Base-by-base conservation (phyloP, 2,113 vertebrate genomes). In the Xenus cinereus region DNA sequence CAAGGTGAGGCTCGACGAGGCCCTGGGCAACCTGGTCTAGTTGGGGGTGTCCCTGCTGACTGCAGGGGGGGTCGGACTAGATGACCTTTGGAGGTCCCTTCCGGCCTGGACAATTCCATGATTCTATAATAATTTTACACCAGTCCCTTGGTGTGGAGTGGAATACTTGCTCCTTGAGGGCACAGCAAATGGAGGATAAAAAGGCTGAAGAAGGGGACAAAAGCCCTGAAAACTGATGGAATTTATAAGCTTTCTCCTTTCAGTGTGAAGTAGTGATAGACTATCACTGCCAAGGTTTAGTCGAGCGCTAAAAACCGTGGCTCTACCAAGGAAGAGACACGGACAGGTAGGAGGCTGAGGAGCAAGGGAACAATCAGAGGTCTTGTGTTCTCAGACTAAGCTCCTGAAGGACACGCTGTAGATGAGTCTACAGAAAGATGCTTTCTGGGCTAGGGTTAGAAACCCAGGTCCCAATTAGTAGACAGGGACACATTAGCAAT, bases 261-360 rank as follows among this genome's bases (percentile, higher is more conserved):
- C 5, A 2, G 0, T 26, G 24, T 39, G 57, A 78, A 71, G 21
- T 16, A 48, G 7, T 50, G 18, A 27, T 12, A 46, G 16, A 33
- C 6, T 43, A 43, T 10, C 9, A 9, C 50, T 76, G 35, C 0
- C 0, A 83, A 66, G 62, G 8, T 14, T 17, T n/a, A 75, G 7
- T 1, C 33, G 14, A 60, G 28, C 20, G 33, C 64, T 67, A 66
- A 53, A 74, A 72, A 14, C 16, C 32, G 33, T 28, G 14, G 39
- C 6, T 75, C 46, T 59, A 7, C 28, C 27, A 37, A 4, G 43
- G 35, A 69, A 63, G 62, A 84, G 22, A 92, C 94, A 62, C 0
- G 1, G 26, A 14, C 50, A 90, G 39, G 33, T 21, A 85, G 30
- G 71, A 63, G 63, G 21, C 28, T 10, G 12, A 75, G 51, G 26